Percentiles rank a stretch among this genome's conserved stretches.
phyloP scores from a whole-genome alignment of 92 coral and sea anemone genomes.

The Epizoanthus stellaris region DNA sequence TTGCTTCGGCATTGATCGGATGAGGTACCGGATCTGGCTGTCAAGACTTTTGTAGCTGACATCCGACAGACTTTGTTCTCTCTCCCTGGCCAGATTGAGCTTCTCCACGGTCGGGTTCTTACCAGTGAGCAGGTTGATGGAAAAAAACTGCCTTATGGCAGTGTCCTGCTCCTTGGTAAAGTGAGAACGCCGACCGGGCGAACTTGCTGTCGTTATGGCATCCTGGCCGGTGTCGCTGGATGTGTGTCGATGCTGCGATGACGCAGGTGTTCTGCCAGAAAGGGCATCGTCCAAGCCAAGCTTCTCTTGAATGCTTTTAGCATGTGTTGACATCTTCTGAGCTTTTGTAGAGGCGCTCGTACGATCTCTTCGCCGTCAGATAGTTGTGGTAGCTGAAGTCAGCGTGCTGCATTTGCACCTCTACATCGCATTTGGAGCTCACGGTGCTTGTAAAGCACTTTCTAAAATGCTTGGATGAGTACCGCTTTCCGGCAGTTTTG shows the following conservation, averaged over 20 bases:
- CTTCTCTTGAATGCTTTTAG: not conserved
- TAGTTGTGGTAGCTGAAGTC: not conserved
- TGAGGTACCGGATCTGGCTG: not conserved
- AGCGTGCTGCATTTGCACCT: not conserved
- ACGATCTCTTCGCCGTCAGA: not conserved
- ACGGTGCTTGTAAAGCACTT: not conserved
- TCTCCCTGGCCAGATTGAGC: not conserved
- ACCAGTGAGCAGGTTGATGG: not conserved
- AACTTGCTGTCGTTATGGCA: not conserved
- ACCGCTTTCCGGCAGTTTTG: not conserved
- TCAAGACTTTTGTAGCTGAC: not conserved
- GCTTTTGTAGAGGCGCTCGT: not conserved
- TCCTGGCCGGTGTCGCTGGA: not conserved
- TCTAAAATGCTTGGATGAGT: not conserved
- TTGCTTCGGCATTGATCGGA: not conserved
- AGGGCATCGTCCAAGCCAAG: not conserved
- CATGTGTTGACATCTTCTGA: not conserved
- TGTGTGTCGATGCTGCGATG: not conserved
- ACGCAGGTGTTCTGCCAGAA: not conserved
- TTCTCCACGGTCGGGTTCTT: not conserved
- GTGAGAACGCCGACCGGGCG: not conserved
- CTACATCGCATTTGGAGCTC: not conserved
- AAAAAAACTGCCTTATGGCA: not conserved
- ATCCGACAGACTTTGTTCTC: not conserved
- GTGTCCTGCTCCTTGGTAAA: not conserved